Conservation (phyloP, 2,113 vertebrate species). For the Pavo muticus region DNA sequence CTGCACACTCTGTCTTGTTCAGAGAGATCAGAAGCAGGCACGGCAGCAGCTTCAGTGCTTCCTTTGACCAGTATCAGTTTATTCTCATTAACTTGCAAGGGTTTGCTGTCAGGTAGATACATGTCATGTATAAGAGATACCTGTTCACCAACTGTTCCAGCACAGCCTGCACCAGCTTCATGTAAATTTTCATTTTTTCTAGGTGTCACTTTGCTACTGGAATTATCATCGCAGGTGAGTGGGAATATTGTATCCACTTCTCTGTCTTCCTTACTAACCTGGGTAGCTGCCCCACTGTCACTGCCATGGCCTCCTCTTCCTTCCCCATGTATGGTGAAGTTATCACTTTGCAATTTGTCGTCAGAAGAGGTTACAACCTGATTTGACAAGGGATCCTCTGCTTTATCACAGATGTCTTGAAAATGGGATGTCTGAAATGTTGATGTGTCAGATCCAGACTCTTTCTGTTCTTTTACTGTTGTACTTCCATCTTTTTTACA, state of each 20-base stretch:
- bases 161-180: background rate
- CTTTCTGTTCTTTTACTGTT: conserved; percentile 23
- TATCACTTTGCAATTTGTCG: background rate
- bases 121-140: background rate
- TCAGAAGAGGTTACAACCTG: background rate
- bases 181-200: background rate
- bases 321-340: background rate
- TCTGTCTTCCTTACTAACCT: background rate
- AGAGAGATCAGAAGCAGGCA: background rate
- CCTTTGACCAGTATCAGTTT: background rate
- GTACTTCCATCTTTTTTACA: conserved; percentile 12
- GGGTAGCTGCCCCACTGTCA: background rate
- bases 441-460: background rate
- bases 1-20: background rate
- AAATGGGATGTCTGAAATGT: conserved; percentile 23
- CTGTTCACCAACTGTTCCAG: background rate
- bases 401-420: background rate
- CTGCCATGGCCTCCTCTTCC: background rate
- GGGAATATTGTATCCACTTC: conserved; percentile 6
- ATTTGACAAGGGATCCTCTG: background rate
- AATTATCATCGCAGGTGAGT: background rate
- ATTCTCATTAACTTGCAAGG: conserved; percentile 18
- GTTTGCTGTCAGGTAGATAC: background rate
- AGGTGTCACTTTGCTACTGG: background rate
- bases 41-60: background rate